These are phyloP conservation scores for Poeciliopsis presidionis DNA, from an alignment of 2,797 vertebrate species.

Conservation along the genomic window DNA sequence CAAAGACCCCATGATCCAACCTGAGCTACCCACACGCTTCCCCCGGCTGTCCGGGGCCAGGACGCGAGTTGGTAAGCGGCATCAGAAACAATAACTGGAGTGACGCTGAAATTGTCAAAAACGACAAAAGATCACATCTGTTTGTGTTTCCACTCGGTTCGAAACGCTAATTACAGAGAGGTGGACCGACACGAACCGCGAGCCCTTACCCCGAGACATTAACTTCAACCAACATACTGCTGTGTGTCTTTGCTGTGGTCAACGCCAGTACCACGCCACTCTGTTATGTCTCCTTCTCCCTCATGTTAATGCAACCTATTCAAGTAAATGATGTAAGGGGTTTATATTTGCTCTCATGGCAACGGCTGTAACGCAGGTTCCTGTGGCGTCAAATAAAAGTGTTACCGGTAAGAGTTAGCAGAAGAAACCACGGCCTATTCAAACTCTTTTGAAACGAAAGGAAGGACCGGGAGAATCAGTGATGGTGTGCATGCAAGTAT, in stretches of 20 bases:
- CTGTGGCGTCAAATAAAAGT: slow-evolving; percentile 5
- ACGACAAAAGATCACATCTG: slow-evolving; percentile 13
- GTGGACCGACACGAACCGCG: slow-evolving; percentile 26
- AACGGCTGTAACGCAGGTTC: slow-evolving; percentile 12
- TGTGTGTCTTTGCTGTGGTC: slow-evolving; percentile 13
- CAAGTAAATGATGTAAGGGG: slow-evolving; percentile 35
- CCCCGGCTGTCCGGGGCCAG: background rate
- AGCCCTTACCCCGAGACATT: slow-evolving; percentile 12
- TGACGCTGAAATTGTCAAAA: slow-evolving; percentile 26
- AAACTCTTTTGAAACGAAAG: background rate
- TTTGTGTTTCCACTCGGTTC: slow-evolving; percentile 20
- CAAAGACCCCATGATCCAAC: slow-evolving; percentile 1
- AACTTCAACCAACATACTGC: slow-evolving; percentile 17
- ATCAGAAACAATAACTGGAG: slow-evolving; percentile 17
- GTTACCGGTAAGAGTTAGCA: slow-evolving; percentile 8
- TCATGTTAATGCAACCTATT: slow-evolving; percentile 30
- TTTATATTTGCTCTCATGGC: slow-evolving; percentile 36
- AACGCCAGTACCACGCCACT: slow-evolving; percentile 13
- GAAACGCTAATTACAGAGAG: slow-evolving; percentile 20
- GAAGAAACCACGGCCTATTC: background rate
- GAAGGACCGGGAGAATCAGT: background rate
- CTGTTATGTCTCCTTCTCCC: slow-evolving; percentile 44
- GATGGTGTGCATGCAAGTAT: background rate
- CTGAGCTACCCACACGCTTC: slow-evolving; percentile 5
- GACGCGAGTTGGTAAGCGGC: background rate